Conservation (phyloP, 2,888 invertebrate genomes). For the Syrphus vitripennis region DNA sequence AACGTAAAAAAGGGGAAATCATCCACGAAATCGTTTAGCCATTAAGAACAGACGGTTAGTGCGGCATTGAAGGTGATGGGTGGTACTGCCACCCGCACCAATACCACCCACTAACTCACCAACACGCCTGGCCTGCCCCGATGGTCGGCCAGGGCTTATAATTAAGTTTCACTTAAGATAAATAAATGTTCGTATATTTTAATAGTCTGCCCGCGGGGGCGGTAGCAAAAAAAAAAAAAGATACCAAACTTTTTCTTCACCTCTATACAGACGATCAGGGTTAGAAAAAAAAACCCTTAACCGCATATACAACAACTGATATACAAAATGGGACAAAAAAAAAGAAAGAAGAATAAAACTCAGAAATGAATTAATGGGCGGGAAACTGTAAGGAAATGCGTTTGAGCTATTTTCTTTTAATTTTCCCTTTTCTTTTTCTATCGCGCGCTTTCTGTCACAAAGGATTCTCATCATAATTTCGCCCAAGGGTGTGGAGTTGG, state of each 20-base stretch:
- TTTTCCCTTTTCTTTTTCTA: conserved; percentile 34
- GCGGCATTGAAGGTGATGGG: conserved; percentile 4
- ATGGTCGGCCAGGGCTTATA: conserved; percentile 36
- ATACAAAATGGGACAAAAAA: not conserved
- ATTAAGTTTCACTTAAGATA: conserved; percentile 69
- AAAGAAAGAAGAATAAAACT: not conserved
- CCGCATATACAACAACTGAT: not conserved
- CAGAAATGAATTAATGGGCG: conserved; percentile 39
- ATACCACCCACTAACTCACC: not conserved
- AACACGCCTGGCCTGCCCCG: not conserved
- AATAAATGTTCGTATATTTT: conserved; percentile 57
- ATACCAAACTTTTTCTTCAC: conserved; percentile 22
- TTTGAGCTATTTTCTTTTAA: conserved; percentile 53
- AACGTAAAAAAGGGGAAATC: conserved; percentile 41
- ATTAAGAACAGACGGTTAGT: conserved; percentile 65
- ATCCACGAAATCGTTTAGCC: conserved; percentile 57
- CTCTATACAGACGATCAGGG: not conserved
- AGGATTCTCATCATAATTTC: conserved; percentile 39
- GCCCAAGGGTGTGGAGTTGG: conserved; percentile 32
- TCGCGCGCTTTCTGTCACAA: conserved; percentile 43
- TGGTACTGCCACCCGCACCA: not conserved
- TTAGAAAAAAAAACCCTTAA: not conserved
- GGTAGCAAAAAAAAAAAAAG: not conserved
- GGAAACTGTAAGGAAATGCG: conserved; percentile 32
- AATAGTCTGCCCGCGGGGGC: conserved; percentile 11